Evolutionary conservation across 2,888 invertebrate species (phyloP).

Genomic region (Drosophila merina): DNA sequence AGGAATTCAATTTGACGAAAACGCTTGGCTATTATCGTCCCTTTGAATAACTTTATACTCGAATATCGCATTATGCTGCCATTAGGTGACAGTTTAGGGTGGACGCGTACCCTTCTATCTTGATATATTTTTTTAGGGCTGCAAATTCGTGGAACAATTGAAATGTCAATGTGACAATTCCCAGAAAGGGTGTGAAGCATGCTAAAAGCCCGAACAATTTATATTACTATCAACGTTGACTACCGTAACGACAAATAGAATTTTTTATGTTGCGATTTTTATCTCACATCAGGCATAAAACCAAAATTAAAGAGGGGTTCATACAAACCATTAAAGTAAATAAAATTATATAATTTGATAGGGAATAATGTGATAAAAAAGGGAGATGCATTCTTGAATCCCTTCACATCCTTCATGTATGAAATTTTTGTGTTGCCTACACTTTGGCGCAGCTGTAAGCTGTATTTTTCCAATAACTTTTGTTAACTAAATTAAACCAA

Average conservation of each 20-base stretch:
- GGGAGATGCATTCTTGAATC: not conserved
- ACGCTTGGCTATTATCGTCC: conserved; percentile 36
- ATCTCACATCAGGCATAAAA: not conserved
- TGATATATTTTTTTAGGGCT: conserved; percentile 32
- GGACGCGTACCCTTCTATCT: conserved; percentile 1
- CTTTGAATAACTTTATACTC: conserved; percentile 54
- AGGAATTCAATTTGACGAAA: conserved; percentile 63
- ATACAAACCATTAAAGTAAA: not conserved
- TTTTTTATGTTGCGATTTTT: not conserved
- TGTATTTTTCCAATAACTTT: not conserved
- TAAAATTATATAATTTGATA: not conserved
- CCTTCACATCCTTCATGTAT: not conserved
- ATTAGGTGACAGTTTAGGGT: conserved; percentile 43
- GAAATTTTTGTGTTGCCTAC: not conserved
- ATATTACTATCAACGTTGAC: conserved; percentile 34
- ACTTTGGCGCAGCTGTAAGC: not conserved
- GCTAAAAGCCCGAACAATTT: conserved; percentile 56
- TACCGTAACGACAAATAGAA: not conserved
- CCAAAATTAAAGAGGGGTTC: not conserved
- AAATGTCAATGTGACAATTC: conserved; percentile 40
- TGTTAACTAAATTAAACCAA: not conserved
- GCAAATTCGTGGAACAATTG: conserved; percentile 35
- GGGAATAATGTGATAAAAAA: not conserved
- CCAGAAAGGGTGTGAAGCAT: conserved; percentile 24
- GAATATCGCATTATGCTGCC: conserved; percentile 59